These are phyloP conservation scores for Urocyon cinereoargenteus DNA, from an alignment of 2,797 vertebrate genomes.

Conservation along the genomic window DNA sequence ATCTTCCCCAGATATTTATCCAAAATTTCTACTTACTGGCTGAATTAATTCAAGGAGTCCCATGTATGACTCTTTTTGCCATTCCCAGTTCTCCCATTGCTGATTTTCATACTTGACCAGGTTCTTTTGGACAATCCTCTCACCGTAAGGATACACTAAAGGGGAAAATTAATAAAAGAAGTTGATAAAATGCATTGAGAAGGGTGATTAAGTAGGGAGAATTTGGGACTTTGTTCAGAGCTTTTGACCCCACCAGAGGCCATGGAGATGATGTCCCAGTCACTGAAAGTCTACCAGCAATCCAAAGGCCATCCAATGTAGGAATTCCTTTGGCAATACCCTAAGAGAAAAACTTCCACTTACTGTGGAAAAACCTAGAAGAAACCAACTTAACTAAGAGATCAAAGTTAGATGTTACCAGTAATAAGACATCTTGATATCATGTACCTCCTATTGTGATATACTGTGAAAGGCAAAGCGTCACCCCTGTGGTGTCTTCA, in stretches of 20 bases:
- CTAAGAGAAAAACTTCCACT: background rate
- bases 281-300: background rate
- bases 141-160: background rate
- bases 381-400: background rate
- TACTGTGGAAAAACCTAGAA: background rate
- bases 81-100: background rate
- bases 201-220: background rate
- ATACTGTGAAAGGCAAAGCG: background rate
- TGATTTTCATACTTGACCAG: background rate
- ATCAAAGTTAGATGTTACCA: background rate
- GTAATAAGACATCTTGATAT: background rate
- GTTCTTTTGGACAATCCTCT: conserved; percentile 9
- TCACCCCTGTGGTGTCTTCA: background rate
- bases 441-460: background rate
- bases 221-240: background rate
- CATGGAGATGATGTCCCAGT: background rate
- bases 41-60: background rate
- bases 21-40: background rate
- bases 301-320: background rate
- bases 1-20: background rate
- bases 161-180: background rate
- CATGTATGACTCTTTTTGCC: background rate
- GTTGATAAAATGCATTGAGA: background rate
- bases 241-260: background rate
- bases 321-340: background rate